phyloP scores from a whole-genome alignment of 2,113 vertebrate species.

The Phalacrocorax carbo region DNA sequence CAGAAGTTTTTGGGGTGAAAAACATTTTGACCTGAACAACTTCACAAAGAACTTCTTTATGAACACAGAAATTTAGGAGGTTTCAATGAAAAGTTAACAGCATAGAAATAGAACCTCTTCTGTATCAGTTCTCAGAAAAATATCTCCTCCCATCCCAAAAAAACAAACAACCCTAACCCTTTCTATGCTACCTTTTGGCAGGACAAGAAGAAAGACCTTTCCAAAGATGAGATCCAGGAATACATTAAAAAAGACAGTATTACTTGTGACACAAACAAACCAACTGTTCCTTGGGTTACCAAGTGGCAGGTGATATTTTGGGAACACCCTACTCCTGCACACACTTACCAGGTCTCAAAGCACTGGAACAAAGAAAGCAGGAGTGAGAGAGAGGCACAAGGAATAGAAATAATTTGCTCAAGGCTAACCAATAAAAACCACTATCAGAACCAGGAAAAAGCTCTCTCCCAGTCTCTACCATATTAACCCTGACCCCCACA shows the following conservation, averaged over 20 bases:
- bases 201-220: not conserved
- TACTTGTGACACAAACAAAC: not conserved
- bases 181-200: not conserved
- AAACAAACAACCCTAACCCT: not conserved
- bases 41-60: not conserved
- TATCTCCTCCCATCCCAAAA: not conserved
- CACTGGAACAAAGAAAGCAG: not conserved
- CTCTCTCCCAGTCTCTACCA: not conserved
- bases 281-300: not conserved
- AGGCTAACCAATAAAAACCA: not conserved
- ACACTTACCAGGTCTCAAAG: not conserved
- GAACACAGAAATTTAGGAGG: not conserved
- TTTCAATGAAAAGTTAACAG: not conserved
- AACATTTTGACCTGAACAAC: not conserved
- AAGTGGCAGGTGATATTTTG: not conserved
- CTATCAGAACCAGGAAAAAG: not conserved
- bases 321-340: not conserved
- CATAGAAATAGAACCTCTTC: not conserved
- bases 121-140: not conserved
- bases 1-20: not conserved
- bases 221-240: not conserved
- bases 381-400: not conserved
- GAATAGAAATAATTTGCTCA: not conserved
- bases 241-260: not conserved
- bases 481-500: not conserved